Evolutionary conservation across 2,888 invertebrate genomes (phyloP).

Genomic region (Limenitis camilla): DNA sequence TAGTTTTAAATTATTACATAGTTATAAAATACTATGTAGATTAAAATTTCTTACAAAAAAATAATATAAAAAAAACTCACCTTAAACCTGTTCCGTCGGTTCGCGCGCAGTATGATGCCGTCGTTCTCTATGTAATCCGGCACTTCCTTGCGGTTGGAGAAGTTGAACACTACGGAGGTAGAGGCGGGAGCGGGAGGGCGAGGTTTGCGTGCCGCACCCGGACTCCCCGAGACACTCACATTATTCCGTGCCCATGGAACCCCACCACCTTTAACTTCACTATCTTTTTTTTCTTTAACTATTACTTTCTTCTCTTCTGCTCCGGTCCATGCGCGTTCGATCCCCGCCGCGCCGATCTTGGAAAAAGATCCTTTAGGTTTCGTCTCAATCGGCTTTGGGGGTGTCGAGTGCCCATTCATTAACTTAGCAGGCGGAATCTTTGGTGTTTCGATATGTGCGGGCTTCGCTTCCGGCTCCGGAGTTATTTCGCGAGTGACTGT

Average conservation of each 20-base stretch:
- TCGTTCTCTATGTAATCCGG: slow-evolving; percentile 95
- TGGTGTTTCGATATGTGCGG: slow-evolving; percentile 15
- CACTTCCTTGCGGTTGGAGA: slow-evolving; percentile 87
- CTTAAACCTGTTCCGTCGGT: slow-evolving; percentile 81
- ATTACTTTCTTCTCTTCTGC: slow-evolving; percentile 30
- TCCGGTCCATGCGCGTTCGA: slow-evolving; percentile 56
- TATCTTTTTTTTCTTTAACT: slow-evolving; percentile 24
- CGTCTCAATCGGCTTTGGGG: slow-evolving; percentile 19
- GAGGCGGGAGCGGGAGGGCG: slow-evolving; percentile 57
- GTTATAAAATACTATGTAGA: not conserved
- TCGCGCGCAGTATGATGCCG: slow-evolving; percentile 81
- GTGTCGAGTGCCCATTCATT: slow-evolving; percentile 37
- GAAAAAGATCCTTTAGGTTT: slow-evolving; percentile 30
- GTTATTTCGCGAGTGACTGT: slow-evolving; percentile 19
- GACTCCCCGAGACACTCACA: slow-evolving; percentile 31
- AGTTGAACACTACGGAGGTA: slow-evolving; percentile 90
- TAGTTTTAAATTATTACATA: too few relatives aligned
- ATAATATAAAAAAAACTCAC: slow-evolving; percentile 64
- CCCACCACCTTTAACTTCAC: slow-evolving; percentile 25
- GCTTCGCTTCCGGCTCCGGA: slow-evolving; percentile 23
- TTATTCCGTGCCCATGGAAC: slow-evolving; percentile 27
- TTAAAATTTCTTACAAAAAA: not conserved
- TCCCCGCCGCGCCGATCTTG: slow-evolving; percentile 42
- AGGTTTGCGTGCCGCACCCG: slow-evolving; percentile 31
- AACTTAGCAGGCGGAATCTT: slow-evolving; percentile 27